phyloP scores from a whole-genome alignment of 2,797 vertebrate species.

The Alosa sapidissima region DNA sequence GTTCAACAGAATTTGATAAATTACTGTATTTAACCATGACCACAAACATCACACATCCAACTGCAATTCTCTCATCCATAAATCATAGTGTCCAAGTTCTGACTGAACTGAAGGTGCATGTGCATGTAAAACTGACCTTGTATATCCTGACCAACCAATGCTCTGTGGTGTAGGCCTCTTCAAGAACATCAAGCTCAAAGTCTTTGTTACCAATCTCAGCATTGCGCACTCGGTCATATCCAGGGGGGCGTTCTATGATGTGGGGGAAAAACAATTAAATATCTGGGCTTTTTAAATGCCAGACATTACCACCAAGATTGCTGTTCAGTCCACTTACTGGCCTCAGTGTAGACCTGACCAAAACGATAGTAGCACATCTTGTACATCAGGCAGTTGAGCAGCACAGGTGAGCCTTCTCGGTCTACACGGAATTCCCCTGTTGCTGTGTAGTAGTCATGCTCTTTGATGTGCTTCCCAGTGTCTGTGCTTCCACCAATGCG shows the following conservation, averaged over 20 bases:
- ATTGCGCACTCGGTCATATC: conserved; percentile 95
- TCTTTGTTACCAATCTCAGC: conserved; percentile 99
- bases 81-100: not conserved
- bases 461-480: conserved; percentile 95
- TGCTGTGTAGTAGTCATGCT: conserved; percentile 97
- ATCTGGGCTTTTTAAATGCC: not conserved
- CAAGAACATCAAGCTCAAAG: conserved; percentile 96
- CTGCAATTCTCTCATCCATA: not conserved
- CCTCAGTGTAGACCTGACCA: conserved; percentile 98
- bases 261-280: not conserved
- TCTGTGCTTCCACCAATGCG: conserved; percentile 98
- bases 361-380: conserved; percentile 99
- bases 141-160: conserved; percentile 99
- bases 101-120: not conserved
- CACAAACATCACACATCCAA: not conserved
- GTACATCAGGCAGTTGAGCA: conserved; percentile 99
- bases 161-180: conserved; percentile 98
- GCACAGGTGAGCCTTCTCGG: conserved; percentile 92
- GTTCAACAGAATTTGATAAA: not conserved
- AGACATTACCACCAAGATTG: not conserved
- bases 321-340: conserved; percentile 81
- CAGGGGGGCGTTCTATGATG: conserved; percentile 89
- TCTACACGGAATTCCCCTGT: conserved; percentile 97
- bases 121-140: conserved; percentile 77
- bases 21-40: not conserved